Percentiles rank a stretch among this genome's conserved stretches.
Evolutionary conservation across 2,113 vertebrate genomes (phyloP).

Genomic region (Puma concolor): DNA sequence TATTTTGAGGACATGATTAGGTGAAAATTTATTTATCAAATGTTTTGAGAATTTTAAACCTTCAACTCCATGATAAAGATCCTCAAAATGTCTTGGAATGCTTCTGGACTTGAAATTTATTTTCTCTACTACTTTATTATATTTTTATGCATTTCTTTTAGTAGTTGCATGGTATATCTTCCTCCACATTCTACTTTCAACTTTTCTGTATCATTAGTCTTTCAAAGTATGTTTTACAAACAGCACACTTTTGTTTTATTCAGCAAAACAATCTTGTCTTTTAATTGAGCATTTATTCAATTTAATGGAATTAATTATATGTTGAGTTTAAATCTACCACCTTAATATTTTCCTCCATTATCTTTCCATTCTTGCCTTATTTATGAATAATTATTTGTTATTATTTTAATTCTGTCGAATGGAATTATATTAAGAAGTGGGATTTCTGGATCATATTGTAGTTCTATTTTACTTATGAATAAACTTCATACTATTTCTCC

Average conservation of each 20-base stretch:
- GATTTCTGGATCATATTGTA: neutral
- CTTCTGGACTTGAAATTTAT: neutral
- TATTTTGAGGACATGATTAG: neutral
- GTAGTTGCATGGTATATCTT: neutral
- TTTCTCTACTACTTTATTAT: neutral
- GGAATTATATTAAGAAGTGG: neutral
- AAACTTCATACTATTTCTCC: neutral
- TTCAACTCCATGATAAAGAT: neutral
- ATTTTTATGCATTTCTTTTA: neutral
- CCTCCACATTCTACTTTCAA: neutral
- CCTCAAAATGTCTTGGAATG: neutral
- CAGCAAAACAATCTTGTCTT: neutral
- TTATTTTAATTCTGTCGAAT: neutral
- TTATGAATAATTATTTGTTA: neutral
- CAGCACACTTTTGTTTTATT: neutral
- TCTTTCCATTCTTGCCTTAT: neutral
- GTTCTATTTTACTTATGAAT: neutral
- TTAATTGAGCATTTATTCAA: neutral
- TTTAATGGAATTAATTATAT: neutral
- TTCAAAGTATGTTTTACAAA: neutral
- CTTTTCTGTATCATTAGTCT: neutral
- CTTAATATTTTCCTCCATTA: neutral
- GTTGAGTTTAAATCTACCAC: neutral
- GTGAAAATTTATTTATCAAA: neutral
- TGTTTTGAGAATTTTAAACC: neutral